Evolutionary conservation across 2,113 vertebrate genomes (phyloP).

Genomic region (Mola mola): DNA sequence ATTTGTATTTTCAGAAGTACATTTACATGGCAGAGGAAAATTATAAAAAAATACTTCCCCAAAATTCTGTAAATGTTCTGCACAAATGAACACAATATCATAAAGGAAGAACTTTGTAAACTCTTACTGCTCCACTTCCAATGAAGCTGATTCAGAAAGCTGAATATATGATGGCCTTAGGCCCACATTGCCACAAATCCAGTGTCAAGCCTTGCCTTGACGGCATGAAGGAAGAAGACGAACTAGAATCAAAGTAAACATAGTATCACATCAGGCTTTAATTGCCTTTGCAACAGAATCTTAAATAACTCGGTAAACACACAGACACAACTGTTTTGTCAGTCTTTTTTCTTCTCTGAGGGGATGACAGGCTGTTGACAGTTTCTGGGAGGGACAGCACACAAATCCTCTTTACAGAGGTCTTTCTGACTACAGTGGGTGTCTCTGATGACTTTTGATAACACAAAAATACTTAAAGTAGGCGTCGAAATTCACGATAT

Average conservation of each 20-base stretch:
- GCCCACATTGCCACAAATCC: not conserved
- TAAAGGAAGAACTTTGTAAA: not conserved
- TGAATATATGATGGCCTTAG: not conserved
- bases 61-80: too few species aligned
- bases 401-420: conserved; percentile 41
- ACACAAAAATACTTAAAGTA: not conserved
- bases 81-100: too few species aligned
- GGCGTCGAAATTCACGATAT: not conserved
- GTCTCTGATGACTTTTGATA: not conserved
- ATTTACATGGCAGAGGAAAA: too few species aligned
- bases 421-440: conserved; percentile 25
- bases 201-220: conserved; percentile 3
- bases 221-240: conserved; percentile 47
- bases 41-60: too few species aligned
- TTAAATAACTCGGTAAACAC: conserved; percentile 52
- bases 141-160: not conserved
- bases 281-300: conserved; percentile 21
- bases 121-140: not conserved
- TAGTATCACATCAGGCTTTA: conserved; percentile 8
- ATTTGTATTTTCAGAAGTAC: too few species aligned
- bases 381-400: conserved; percentile 52
- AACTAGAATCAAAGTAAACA: conserved; percentile 70
- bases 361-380: conserved; percentile 58
- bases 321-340: conserved; percentile 18
- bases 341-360: conserved; percentile 40